These are phyloP conservation scores for Decapterus maruadsi DNA, from an alignment of 2,797 vertebrate species.

Conservation along the genomic window DNA sequence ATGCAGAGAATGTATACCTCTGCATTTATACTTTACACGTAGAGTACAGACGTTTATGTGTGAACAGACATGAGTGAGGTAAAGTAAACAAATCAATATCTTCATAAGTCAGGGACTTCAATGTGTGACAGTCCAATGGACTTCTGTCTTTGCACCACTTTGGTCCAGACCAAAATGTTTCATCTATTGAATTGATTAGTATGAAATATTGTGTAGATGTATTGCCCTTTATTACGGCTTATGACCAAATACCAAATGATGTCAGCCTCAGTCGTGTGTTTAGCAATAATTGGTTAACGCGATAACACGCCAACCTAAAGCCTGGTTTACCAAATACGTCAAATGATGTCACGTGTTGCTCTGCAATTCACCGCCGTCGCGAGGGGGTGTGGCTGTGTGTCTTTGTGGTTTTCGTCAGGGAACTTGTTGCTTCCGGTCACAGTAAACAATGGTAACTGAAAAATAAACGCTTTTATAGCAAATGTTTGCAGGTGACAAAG, in stretches of 20 bases:
- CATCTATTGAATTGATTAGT: background rate
- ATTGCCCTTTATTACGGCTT: background rate
- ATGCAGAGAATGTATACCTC: background rate
- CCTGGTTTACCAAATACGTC: too few species aligned
- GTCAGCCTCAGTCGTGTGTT: background rate
- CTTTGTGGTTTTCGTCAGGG: too few species aligned
- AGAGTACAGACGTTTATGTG: background rate
- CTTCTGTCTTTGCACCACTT: background rate
- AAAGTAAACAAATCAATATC: background rate
- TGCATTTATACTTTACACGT: background rate
- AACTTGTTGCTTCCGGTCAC: too few species aligned
- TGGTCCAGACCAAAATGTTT: background rate
- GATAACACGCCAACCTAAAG: background rate
- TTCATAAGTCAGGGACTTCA: background rate
- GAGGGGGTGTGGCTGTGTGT: too few species aligned
- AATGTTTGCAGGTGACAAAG: too few species aligned
- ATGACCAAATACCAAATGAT: background rate
- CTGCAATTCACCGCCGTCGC: too few species aligned
- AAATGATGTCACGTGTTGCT: too few species aligned
- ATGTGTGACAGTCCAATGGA: background rate
- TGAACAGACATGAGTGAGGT: constrained; percentile 17
- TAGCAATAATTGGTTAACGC: background rate
- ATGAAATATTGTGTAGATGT: background rate
- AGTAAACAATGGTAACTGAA: too few species aligned
- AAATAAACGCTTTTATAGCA: too few species aligned